Evolutionary conservation across 2,888 invertebrate species (phyloP).

Genomic region (Macaria notata): DNA sequence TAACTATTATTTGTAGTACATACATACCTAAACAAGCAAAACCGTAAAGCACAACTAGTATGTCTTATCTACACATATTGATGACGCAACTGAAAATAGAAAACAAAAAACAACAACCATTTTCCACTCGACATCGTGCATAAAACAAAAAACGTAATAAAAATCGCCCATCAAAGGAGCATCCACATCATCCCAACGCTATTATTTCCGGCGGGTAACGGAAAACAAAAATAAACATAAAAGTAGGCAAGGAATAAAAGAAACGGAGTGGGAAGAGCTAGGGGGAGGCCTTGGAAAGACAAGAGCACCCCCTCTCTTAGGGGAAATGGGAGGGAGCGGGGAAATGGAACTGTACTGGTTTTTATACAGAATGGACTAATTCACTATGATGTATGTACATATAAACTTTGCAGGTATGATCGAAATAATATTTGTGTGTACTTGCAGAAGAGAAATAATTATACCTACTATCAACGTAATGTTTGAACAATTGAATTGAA

Average conservation of each 20-base stretch:
- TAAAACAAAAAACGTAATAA: slow-evolving; percentile 31
- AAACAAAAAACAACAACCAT: slow-evolving; percentile 10
- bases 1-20: too few species aligned
- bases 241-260: slow-evolving; percentile 78
- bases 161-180: slow-evolving; percentile 31
- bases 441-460: too few species aligned
- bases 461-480: too few species aligned
- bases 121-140: slow-evolving; percentile 26
- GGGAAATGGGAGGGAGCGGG: slow-evolving; percentile 20
- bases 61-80: too few species aligned
- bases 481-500: too few species aligned
- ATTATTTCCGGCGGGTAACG: slow-evolving; percentile 77
- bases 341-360: neutral
- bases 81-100: slow-evolving; percentile 1
- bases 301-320: slow-evolving; percentile 28
- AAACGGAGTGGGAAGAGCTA: slow-evolving; percentile 77
- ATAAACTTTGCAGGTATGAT: too few species aligned
- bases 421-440: too few species aligned
- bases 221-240: slow-evolving; percentile 81
- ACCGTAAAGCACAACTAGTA: neutral
- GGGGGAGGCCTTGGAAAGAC: slow-evolving; percentile 48
- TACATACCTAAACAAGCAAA: neutral
- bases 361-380: neutral
- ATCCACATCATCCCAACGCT: slow-evolving; percentile 58
- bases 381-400: neutral